Percentiles rank a stretch among this genome's conserved stretches.
Conservation (phyloP, 1,140 invertebrate species). For the Eciton burchellii region DNA sequence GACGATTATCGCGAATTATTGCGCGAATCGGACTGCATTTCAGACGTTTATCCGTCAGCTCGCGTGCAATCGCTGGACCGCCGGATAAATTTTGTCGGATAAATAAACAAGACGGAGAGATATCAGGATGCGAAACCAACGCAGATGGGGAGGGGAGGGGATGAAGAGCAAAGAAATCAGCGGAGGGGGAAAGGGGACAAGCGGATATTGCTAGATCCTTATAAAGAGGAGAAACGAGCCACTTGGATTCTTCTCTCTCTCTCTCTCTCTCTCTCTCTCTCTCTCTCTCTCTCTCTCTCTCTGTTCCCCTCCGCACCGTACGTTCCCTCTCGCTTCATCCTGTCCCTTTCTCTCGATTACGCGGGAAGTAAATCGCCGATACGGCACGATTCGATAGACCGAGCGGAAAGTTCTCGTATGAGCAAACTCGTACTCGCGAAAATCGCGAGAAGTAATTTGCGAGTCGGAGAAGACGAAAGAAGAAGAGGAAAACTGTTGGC, state of each 20-base stretch:
- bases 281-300: conserved; percentile 6
- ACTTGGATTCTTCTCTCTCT: conserved; percentile 44
- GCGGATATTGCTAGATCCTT: conserved; percentile 66
- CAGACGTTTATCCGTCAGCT: no score
- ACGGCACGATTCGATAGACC: no score
- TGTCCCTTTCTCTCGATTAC: not conserved
- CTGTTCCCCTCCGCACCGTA: no score
- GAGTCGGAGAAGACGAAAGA: no score
- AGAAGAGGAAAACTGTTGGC: no score
- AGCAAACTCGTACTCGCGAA: no score
- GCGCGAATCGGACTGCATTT: not conserved
- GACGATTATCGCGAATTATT: no score
- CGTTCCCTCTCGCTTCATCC: not conserved
- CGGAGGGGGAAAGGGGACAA: conserved; percentile 28
- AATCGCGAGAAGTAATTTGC: no score
- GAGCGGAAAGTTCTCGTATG: no score
- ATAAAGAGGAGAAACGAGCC: conserved; percentile 70
- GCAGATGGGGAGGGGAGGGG: not conserved
- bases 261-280: not conserved
- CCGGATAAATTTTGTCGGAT: conserved; percentile 13
- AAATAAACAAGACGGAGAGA: conserved; percentile 25
- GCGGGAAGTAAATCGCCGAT: no score
- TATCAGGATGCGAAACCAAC: conserved; percentile 50
- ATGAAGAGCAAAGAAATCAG: conserved; percentile 13
- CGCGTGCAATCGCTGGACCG: no score